Conservation (phyloP, 2,888 invertebrate genomes). For the Escarpia spicata region DNA sequence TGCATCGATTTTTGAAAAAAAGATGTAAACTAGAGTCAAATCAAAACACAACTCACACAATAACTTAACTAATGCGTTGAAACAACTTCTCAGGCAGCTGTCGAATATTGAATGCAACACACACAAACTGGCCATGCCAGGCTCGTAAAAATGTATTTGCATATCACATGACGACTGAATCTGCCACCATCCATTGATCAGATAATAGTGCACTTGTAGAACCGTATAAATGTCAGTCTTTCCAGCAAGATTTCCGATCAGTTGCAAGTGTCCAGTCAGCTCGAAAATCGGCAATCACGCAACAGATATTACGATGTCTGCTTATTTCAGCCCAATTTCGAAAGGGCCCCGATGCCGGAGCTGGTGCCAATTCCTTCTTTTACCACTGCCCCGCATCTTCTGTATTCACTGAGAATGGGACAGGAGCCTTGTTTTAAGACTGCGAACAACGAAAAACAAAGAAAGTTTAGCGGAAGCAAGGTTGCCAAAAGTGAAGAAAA, state of each 20-base stretch:
- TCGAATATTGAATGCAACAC: neutral
- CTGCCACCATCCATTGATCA: neutral
- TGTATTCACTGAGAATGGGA: neutral
- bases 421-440: constrained; percentile 5
- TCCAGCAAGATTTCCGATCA: neutral
- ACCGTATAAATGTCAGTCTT: neutral
- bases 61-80: neutral
- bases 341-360: neutral
- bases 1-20: neutral
- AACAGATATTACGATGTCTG: neutral
- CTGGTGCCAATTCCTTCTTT: constrained; percentile 16
- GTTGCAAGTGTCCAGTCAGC: neutral
- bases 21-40: neutral
- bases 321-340: neutral
- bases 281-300: constrained; percentile 12
- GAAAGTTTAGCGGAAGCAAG: neutral
- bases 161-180: neutral
- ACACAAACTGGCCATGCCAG: neutral
- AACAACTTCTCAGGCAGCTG: neutral
- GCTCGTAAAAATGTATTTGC: neutral
- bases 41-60: neutral
- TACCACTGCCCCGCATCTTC: neutral
- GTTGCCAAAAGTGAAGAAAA: neutral
- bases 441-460: constrained; percentile 10
- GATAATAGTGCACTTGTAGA: neutral